Evolutionary conservation across 2,888 invertebrate genomes (phyloP).

Genomic region (Lottia gigantea): DNA sequence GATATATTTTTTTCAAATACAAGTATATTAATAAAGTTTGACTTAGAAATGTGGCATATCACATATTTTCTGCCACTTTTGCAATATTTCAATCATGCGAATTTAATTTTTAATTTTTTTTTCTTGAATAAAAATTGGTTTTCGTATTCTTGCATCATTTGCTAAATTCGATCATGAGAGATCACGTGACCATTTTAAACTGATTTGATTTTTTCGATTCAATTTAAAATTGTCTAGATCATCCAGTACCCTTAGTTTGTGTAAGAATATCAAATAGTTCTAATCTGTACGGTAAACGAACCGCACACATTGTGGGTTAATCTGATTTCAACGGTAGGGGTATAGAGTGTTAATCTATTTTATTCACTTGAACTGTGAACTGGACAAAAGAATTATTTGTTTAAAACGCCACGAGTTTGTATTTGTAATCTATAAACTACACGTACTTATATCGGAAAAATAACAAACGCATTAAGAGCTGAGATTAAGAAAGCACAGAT

Average conservation of each 20-base stretch:
- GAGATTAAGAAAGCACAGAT: conserved; percentile 3
- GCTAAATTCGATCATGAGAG: too few species aligned
- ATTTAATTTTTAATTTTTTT: not conserved
- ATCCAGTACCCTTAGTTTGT: too few species aligned
- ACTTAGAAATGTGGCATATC: conserved; percentile 9
- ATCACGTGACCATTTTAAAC: too few species aligned
- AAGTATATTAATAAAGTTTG: not conserved
- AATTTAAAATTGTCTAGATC: too few species aligned
- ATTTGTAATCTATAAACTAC: not conserved
- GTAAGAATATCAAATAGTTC: too few species aligned
- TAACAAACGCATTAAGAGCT: not conserved
- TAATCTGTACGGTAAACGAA: too few species aligned
- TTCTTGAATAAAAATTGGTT: not conserved
- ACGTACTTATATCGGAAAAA: not conserved
- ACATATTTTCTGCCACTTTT: too few species aligned
- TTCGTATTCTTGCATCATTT: too few species aligned
- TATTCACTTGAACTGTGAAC: not conserved
- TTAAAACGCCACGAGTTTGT: not conserved
- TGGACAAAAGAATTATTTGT: not conserved
- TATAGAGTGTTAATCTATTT: not conserved
- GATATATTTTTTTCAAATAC: conserved; percentile 27
- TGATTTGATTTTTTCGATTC: too few species aligned
- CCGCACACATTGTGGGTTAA: too few species aligned
- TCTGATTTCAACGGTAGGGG: too few species aligned
- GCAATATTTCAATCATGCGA: not conserved